These are phyloP conservation scores for Sapajus apella DNA, from an alignment of 2,113 vertebrate genomes.

Conservation along the genomic window DNA sequence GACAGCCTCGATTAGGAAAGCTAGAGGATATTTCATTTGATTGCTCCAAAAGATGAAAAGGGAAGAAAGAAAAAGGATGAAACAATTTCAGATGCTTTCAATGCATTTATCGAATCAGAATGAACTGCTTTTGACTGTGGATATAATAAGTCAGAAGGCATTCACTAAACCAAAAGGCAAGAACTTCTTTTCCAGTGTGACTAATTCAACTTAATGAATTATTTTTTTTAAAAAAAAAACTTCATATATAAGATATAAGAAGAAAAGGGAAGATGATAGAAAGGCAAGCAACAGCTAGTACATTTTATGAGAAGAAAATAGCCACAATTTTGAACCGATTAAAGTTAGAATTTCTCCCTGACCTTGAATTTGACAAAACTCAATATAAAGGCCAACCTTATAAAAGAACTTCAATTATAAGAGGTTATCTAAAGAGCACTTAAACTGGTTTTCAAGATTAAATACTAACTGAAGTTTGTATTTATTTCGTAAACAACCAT, in stretches of 20 bases:
- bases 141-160: conserved; percentile 79
- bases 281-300: conserved; percentile 45
- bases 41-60: conserved; percentile 83
- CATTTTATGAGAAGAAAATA: conserved; percentile 74
- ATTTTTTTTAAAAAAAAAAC: conserved; percentile 35
- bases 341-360: conserved; percentile 82
- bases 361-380: conserved; percentile 87
- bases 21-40: conserved; percentile 83
- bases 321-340: conserved; percentile 77
- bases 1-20: conserved; percentile 81
- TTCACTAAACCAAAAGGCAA: conserved; percentile 81
- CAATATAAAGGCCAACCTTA: conserved; percentile 79
- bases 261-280: conserved; percentile 54
- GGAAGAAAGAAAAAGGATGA: conserved; percentile 79
- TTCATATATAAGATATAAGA: conserved; percentile 51
- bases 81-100: conserved; percentile 83
- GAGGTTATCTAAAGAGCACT: conserved; percentile 85
- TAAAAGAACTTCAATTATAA: conserved; percentile 83
- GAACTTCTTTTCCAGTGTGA: conserved; percentile 78
- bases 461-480: conserved; percentile 87
- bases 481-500: conserved; percentile 85
- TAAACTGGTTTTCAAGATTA: conserved; percentile 85
- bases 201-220: conserved; percentile 77
- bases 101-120: conserved; percentile 83
- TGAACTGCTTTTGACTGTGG: conserved; percentile 81